Evolutionary conservation across 2,888 invertebrate species (phyloP).

Genomic region (Drosophila sordidula): DNA sequence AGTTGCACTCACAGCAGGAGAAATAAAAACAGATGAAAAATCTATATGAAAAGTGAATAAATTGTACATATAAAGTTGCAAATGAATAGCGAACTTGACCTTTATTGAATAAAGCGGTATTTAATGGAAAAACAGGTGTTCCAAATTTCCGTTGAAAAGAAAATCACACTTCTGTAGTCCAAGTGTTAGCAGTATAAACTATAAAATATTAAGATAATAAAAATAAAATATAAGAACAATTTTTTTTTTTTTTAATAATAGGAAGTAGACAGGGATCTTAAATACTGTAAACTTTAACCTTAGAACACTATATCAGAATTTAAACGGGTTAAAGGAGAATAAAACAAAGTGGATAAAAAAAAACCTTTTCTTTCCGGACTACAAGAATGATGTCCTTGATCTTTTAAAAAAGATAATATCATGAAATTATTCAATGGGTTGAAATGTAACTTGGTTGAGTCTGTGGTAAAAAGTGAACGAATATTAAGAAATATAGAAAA

Average conservation of each 20-base stretch:
- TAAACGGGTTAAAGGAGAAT: background rate
- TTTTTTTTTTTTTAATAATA: slow-evolving; percentile 1
- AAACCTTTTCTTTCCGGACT: too few relatives aligned
- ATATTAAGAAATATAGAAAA: background rate
- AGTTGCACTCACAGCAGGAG: background rate
- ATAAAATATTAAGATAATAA: background rate
- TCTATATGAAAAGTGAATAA: slow-evolving; percentile 4
- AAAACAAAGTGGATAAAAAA: background rate
- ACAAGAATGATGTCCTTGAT: too few relatives aligned
- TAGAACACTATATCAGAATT: background rate
- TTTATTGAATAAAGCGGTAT: slow-evolving; percentile 7
- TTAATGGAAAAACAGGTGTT: background rate
- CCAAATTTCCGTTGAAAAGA: background rate
- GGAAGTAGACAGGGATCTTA: slow-evolving; percentile 15
- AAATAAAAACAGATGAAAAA: background rate
- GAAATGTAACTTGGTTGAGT: background rate
- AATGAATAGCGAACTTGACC: background rate
- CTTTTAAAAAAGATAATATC: too few relatives aligned
- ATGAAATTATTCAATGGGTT: too few relatives aligned
- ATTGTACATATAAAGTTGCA: slow-evolving; percentile 7
- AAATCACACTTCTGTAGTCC: background rate
- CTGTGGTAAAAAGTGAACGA: too few relatives aligned
- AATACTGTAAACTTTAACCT: background rate
- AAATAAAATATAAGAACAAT: background rate
- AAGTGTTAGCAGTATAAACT: background rate